A percentile compares a stretch with the other conserved stretches of the same genome.
Conservation (phyloP, 1,140 invertebrate genomes). For the Araneus ventricosus region DNA sequence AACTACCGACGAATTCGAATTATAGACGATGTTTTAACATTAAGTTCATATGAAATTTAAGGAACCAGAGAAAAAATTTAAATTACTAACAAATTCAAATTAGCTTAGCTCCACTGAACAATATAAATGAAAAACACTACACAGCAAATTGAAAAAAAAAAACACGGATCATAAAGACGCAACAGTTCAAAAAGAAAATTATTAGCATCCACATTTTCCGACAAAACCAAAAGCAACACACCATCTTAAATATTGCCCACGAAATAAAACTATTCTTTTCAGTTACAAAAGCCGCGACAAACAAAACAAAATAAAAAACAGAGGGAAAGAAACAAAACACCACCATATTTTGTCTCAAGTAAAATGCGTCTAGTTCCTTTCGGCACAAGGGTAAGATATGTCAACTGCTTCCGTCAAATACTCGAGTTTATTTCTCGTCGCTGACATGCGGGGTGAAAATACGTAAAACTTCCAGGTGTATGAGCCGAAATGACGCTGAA, state of each 20-base stretch:
- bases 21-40: too few relatives aligned
- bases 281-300: neutral
- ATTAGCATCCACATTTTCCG: neutral
- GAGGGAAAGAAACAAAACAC: neutral
- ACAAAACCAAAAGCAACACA: neutral
- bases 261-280: neutral
- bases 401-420: constrained; percentile 30
- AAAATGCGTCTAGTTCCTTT: constrained; percentile 7
- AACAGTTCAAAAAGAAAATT: neutral
- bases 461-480: neutral
- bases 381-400: constrained; percentile 5
- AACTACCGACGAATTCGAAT: too few relatives aligned
- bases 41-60: too few relatives aligned
- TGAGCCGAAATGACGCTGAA: neutral
- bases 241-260: neutral
- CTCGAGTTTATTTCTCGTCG: constrained; percentile 43
- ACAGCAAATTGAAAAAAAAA: neutral
- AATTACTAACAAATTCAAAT: too few relatives aligned
- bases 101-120: too few relatives aligned
- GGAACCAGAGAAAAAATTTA: too few relatives aligned
- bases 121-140: too few relatives aligned
- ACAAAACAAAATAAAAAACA: neutral
- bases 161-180: neutral
- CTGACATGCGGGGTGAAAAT: neutral
- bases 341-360: neutral